phyloP scores from a whole-genome alignment of 2,113 vertebrate genomes.

The Nicator chloris region DNA sequence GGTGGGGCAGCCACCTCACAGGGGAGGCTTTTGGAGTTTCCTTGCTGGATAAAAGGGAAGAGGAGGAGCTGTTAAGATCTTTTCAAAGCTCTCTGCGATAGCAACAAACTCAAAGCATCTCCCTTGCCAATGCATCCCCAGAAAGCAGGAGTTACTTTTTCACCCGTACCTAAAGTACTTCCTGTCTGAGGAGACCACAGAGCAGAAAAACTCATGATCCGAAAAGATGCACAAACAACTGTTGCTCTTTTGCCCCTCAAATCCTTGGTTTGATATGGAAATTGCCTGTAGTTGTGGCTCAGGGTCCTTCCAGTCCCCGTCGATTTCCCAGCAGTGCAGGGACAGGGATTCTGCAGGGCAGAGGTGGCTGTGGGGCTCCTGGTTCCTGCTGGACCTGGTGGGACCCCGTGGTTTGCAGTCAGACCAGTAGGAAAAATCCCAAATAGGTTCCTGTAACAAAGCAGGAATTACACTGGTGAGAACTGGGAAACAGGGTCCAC shows the following conservation, averaged over 20 bases:
- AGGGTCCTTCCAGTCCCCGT: background rate
- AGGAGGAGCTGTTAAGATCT: background rate
- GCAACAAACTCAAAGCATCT: background rate
- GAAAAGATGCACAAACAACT: background rate
- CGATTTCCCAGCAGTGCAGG: background rate
- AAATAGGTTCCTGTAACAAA: background rate
- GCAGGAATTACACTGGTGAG: background rate
- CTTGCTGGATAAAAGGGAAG: background rate
- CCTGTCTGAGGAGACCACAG: background rate
- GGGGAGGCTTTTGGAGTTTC: background rate
- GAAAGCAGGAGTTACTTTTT: background rate
- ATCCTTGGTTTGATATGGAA: background rate
- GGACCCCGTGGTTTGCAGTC: accelerated
- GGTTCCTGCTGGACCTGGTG: background rate
- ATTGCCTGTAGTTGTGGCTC: accelerated
- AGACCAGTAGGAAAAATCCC: background rate
- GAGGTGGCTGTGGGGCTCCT: accelerated
- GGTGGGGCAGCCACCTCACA: background rate
- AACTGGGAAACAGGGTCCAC: background rate
- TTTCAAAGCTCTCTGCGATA: background rate
- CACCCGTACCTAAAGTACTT: background rate
- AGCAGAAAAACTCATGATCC: background rate
- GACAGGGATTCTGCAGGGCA: background rate
- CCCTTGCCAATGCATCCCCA: background rate
- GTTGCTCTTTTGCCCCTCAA: accelerated